These are phyloP conservation scores for Sylvietta virens DNA, from an alignment of 2,113 vertebrate genomes.

Conservation along the genomic window DNA sequence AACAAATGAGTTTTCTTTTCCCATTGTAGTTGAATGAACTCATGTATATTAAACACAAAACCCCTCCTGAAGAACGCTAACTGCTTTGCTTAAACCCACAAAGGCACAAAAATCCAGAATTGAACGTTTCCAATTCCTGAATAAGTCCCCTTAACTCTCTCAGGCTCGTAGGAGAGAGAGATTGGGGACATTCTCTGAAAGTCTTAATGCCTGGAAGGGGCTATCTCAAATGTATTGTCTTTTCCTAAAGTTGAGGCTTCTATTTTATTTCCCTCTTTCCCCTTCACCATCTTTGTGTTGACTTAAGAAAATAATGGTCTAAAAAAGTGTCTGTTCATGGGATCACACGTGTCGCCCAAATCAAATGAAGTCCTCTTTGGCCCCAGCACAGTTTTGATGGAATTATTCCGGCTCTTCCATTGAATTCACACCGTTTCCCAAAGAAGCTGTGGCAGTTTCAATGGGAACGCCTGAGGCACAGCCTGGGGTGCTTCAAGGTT, in stretches of 20 bases:
- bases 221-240: constrained; percentile 11
- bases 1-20: constrained; percentile 47
- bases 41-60: constrained; percentile 58
- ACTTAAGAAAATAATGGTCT: constrained; percentile 23
- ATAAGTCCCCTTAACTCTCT: constrained; percentile 46
- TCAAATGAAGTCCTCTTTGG: constrained; percentile 25
- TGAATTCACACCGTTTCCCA: constrained; percentile 33
- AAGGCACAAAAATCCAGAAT: constrained; percentile 29
- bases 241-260: constrained; percentile 19
- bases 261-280: constrained; percentile 34
- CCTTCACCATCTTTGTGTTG: constrained; percentile 37
- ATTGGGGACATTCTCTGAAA: neutral
- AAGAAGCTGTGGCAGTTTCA: constrained; percentile 23
- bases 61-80: constrained; percentile 26
- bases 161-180: neutral
- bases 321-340: constrained; percentile 18
- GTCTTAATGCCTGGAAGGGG: constrained; percentile 7
- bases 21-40: constrained; percentile 45
- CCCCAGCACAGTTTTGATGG: constrained; percentile 31
- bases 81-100: constrained; percentile 38
- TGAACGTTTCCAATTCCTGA: constrained; percentile 33
- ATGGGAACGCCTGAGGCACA: constrained; percentile 23
- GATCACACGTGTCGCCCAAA: constrained; percentile 25
- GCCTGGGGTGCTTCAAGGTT: constrained; percentile 30
- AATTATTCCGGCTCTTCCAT: constrained; percentile 26